These are phyloP conservation scores for Drosophila macrospina DNA, from an alignment of 2,888 invertebrate species.

Conservation along the genomic window DNA sequence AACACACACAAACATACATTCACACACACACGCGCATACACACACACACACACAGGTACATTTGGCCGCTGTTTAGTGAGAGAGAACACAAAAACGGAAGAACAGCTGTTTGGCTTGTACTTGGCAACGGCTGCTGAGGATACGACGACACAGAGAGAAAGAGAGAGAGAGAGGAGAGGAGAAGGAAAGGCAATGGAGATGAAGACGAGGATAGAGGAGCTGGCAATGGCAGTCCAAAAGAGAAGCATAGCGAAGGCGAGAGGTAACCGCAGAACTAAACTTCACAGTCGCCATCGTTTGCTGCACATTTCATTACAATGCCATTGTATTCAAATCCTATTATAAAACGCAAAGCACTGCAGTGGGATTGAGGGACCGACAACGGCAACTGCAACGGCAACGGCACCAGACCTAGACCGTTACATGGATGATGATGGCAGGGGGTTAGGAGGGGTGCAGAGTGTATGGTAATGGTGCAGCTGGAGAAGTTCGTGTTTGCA, in stretches of 20 bases:
- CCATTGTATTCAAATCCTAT: conserved; percentile 79
- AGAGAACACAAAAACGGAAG: conserved; percentile 48
- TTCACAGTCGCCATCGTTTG: conserved; percentile 74
- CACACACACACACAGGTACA: conserved; percentile 18
- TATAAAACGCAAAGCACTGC: conserved; percentile 73
- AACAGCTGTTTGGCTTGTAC: conserved; percentile 77
- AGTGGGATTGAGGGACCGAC: conserved; percentile 30
- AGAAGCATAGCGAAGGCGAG: conserved; percentile 23
- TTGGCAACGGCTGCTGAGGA: conserved; percentile 47
- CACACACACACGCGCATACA: conserved; percentile 36
- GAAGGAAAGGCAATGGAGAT: background rate
- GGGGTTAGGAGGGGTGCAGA: background rate
- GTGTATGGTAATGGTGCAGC: conserved; percentile 46
- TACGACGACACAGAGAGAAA: too few relatives aligned
- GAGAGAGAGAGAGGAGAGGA: background rate
- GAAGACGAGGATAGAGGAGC: conserved; percentile 5
- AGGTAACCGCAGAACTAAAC: conserved; percentile 71
- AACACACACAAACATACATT: conserved; percentile 37
- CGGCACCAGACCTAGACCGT: background rate
- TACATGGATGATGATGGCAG: conserved; percentile 3
- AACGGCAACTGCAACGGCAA: background rate
- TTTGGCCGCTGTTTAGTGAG: conserved; percentile 44
- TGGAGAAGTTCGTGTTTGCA: conserved; percentile 74
- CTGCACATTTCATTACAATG: conserved; percentile 80
- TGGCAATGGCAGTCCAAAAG: conserved; percentile 8